Evolutionary conservation across 2,888 invertebrate genomes (phyloP).

Genomic region (Chalcosyrphus nemorum): DNA sequence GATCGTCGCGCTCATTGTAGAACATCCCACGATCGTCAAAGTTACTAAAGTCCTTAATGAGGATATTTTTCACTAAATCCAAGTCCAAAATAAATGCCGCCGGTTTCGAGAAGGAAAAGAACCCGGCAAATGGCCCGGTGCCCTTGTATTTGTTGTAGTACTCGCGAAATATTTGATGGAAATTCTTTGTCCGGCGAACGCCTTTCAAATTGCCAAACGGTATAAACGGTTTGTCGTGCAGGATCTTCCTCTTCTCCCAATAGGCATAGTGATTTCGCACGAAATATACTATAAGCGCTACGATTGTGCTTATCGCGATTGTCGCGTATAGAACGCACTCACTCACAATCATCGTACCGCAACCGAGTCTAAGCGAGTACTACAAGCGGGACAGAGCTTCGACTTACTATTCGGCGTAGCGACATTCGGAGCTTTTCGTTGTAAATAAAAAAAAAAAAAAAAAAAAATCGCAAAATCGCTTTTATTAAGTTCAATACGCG

Average conservation of each 20-base stretch:
- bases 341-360: conserved; percentile 6
- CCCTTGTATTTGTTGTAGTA: conserved; percentile 76
- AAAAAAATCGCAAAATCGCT: too few relatives aligned
- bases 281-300: not conserved
- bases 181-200: conserved; percentile 73
- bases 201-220: conserved; percentile 75
- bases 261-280: conserved; percentile 66
- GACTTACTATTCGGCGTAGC: not conserved
- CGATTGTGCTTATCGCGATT: conserved; percentile 3
- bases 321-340: not conserved
- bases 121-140: conserved; percentile 78
- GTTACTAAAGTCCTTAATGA: conserved; percentile 77
- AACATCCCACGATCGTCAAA: conserved; percentile 80
- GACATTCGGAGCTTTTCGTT: not conserved
- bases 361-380: conserved; percentile 1
- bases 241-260: conserved; percentile 75
- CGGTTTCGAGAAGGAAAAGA: conserved; percentile 78
- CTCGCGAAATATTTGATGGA: conserved; percentile 74
- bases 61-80: conserved; percentile 78
- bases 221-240: conserved; percentile 74
- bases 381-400: not conserved
- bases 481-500: conserved; percentile 9
- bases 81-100: conserved; percentile 77
- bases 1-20: conserved; percentile 78
- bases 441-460: too few relatives aligned